A percentile compares a stretch with the other conserved stretches of the same genome.
Evolutionary conservation across 2,113 vertebrate species (phyloP).

Genomic region (Carollia perspicillata): DNA sequence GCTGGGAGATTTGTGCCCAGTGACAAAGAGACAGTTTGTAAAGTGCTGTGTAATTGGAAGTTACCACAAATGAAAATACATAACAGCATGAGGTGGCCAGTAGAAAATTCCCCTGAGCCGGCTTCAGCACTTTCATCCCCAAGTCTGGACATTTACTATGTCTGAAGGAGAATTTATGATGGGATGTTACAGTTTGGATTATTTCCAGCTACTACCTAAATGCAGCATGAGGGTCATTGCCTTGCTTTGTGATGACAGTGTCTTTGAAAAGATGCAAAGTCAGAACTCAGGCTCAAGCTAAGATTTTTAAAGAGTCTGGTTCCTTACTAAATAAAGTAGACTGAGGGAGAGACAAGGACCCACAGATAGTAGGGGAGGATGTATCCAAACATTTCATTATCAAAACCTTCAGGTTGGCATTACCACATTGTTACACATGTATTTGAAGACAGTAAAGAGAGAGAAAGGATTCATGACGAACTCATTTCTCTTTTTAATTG

Average conservation of each 20-base stretch:
- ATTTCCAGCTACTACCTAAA: slow-evolving; percentile 55
- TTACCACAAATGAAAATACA: slow-evolving; percentile 51
- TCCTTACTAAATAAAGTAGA: neutral
- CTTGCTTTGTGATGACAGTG: slow-evolving; percentile 43
- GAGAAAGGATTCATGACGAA: neutral
- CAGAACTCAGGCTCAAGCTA: slow-evolving; percentile 40
- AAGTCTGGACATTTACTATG: slow-evolving; percentile 17
- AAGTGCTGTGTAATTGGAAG: slow-evolving; percentile 56
- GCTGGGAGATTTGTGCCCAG: slow-evolving; percentile 53
- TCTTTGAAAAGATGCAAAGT: slow-evolving; percentile 53
- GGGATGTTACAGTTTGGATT: slow-evolving; percentile 7
- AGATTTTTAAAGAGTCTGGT: slow-evolving; percentile 41
- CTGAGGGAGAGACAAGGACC: neutral
- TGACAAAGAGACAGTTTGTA: slow-evolving; percentile 55
- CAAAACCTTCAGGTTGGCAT: slow-evolving; percentile 37
- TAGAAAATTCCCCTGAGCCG: slow-evolving; percentile 53
- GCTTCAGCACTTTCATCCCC: neutral
- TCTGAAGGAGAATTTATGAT: slow-evolving; percentile 51
- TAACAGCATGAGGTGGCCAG: neutral
- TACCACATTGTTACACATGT: neutral
- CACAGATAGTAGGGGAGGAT: neutral
- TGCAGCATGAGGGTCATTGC: slow-evolving; percentile 1
- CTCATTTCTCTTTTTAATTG: slow-evolving; percentile 48
- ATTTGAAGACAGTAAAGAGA: neutral
- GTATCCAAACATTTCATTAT: slow-evolving; percentile 48